Percentiles rank a stretch among this genome's conserved stretches.
phyloP scores from a whole-genome alignment of 2,113 vertebrate genomes.

The Triplophysa siluroides region DNA sequence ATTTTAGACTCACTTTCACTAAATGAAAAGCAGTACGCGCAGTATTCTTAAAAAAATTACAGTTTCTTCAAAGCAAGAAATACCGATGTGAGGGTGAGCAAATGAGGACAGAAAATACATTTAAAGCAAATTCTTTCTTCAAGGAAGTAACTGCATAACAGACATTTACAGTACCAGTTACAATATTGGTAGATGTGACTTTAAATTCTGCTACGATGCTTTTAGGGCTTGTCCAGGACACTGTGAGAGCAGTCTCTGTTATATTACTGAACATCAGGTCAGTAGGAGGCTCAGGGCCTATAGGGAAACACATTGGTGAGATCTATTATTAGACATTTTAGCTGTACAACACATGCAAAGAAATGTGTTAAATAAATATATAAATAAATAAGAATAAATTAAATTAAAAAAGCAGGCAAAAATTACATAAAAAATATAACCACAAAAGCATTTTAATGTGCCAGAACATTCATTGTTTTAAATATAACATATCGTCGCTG shows the following conservation, averaged over 20 bases:
- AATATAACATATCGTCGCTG: not conserved
- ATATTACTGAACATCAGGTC: slow-evolving; percentile 75
- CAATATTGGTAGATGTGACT: slow-evolving; percentile 70
- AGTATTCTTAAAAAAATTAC: no score
- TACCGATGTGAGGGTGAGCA: no score
- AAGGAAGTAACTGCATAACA: no score
- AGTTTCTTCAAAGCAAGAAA: no score
- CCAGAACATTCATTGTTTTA: not conserved
- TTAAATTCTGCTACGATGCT: slow-evolving; percentile 64
- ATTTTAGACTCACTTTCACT: no score
- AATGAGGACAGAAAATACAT: no score
- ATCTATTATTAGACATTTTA: not conserved
- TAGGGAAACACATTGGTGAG: not conserved
- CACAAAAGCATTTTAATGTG: not conserved
- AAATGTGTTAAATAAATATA: not conserved
- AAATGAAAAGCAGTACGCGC: no score
- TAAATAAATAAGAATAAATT: not conserved
- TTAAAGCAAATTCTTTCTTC: no score
- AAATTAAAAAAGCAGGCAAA: not conserved
- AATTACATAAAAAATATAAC: not conserved
- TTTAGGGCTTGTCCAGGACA: slow-evolving; percentile 76
- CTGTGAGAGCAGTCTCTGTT: slow-evolving; percentile 69
- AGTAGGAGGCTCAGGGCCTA: slow-evolving; percentile 74
- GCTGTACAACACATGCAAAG: not conserved
- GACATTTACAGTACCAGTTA: slow-evolving; percentile 64